These are phyloP conservation scores for Orthonyx spaldingii DNA, from an alignment of 2,113 vertebrate species.

Conservation along the genomic window DNA sequence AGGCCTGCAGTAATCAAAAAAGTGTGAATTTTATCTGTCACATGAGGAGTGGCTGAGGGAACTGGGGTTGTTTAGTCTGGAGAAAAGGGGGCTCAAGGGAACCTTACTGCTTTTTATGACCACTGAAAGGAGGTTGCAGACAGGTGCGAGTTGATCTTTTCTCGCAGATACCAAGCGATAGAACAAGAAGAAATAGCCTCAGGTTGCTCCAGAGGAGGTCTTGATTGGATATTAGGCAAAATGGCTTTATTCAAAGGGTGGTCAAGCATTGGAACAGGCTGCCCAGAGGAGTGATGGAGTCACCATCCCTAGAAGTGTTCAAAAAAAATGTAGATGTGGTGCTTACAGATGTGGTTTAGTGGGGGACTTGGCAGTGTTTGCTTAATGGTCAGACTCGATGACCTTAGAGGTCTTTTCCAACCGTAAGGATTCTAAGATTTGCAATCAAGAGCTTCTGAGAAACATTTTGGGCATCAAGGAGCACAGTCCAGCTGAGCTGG, in stretches of 20 bases:
- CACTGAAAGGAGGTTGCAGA: not conserved
- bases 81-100: not conserved
- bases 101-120: not conserved
- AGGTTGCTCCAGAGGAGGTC: not conserved
- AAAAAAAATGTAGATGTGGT: rapidly evolving
- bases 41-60: not conserved
- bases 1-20: not conserved
- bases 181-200: not conserved
- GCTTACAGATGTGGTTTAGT: not conserved
- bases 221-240: not conserved
- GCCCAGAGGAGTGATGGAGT: not conserved
- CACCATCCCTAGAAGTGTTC: not conserved
- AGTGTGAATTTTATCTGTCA: not conserved
- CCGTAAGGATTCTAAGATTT: not conserved
- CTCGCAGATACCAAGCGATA: not conserved
- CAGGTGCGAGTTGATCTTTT: not conserved
- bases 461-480: not conserved
- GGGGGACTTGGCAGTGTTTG: not conserved
- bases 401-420: not conserved
- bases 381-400: not conserved
- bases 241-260: not conserved
- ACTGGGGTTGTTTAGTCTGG: not conserved
- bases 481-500: not conserved
- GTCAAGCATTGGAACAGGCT: not conserved
- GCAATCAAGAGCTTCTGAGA: not conserved